These are phyloP conservation scores for Halocynthia aurantium DNA, from an alignment of 23 tunicate genomes.

Conservation along the genomic window DNA sequence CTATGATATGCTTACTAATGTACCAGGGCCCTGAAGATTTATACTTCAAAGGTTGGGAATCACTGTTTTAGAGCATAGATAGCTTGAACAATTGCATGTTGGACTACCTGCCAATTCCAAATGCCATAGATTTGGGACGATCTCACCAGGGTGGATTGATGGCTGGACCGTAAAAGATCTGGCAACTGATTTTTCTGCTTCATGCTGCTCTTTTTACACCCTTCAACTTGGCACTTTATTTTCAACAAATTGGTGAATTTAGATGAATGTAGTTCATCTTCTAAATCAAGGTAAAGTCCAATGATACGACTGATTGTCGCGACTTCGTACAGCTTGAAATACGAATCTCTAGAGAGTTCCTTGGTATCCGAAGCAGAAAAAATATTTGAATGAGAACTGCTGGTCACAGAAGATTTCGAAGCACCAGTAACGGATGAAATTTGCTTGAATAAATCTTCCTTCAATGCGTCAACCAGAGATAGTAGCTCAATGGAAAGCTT, in stretches of 20 bases:
- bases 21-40: too few species aligned
- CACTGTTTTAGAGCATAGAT: too few species aligned
- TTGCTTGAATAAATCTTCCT: background rate
- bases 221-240: slow-evolving; percentile 5
- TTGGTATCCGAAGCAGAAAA: background rate
- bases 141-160: slow-evolving; percentile 17
- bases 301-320: slow-evolving; percentile 14
- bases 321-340: background rate
- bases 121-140: slow-evolving; percentile 16
- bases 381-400: slow-evolving; percentile 2
- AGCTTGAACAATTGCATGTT: background rate
- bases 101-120: slow-evolving; percentile 37
- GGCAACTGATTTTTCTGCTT: slow-evolving; percentile 57
- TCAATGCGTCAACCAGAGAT: slow-evolving; percentile 38
- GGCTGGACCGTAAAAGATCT: slow-evolving; percentile 68
- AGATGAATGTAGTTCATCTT: slow-evolving; percentile 13
- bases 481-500: slow-evolving; percentile 50
- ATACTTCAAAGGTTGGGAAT: too few species aligned
- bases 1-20: too few species aligned
- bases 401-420: background rate
- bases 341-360: background rate
- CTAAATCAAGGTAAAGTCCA: slow-evolving; percentile 19
- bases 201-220: slow-evolving; percentile 42
- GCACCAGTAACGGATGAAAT: background rate
- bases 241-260: background rate